These are phyloP conservation scores for Diplodus puntazzo DNA, from an alignment of 2,797 vertebrate genomes.

Conservation along the genomic window DNA sequence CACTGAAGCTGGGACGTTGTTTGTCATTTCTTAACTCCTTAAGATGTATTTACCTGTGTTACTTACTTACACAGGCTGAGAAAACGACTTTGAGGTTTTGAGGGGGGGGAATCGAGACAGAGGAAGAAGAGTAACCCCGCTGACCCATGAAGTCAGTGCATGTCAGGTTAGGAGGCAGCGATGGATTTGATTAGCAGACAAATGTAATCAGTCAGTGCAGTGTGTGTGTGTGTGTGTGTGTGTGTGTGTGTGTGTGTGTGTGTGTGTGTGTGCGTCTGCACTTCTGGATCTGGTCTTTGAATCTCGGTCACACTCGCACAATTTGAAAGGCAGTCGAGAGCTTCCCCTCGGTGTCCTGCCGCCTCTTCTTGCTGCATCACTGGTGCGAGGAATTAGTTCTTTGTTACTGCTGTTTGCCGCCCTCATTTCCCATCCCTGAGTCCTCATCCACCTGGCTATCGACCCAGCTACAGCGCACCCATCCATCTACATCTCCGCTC, in stretches of 20 bases:
- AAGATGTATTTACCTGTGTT: conserved; percentile 13
- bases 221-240: conserved; percentile 45
- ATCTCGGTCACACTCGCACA: conserved; percentile 27
- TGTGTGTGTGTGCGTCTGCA: conserved; percentile 28
- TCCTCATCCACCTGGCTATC: conserved; percentile 63
- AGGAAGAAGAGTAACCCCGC: conserved; percentile 29
- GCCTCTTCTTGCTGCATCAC: conserved; percentile 63
- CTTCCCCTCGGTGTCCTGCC: conserved; percentile 44
- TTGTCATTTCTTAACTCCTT: conserved; percentile 14
- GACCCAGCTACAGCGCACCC: conserved; percentile 43
- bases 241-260: conserved; percentile 46
- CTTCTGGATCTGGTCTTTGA: conserved; percentile 31
- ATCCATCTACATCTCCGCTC: conserved; percentile 49
- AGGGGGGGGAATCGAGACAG: too few species aligned
- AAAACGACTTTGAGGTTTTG: background rate
- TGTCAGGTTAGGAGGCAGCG: conserved; percentile 45
- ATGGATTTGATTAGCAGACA: conserved; percentile 67
- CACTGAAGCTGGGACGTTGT: conserved; percentile 9
- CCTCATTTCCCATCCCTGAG: conserved; percentile 50
- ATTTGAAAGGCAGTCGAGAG: conserved; percentile 43
- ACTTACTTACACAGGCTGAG: background rate
- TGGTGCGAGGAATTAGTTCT: conserved; percentile 68
- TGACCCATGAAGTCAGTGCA: conserved; percentile 46
- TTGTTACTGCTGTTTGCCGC: conserved; percentile 56
- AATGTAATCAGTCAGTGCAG: conserved; percentile 67